Percentiles rank a stretch among this genome's conserved stretches.
These are phyloP conservation scores for Circaetus gallicus DNA, from an alignment of 2,113 vertebrate genomes.

Conservation along the genomic window DNA sequence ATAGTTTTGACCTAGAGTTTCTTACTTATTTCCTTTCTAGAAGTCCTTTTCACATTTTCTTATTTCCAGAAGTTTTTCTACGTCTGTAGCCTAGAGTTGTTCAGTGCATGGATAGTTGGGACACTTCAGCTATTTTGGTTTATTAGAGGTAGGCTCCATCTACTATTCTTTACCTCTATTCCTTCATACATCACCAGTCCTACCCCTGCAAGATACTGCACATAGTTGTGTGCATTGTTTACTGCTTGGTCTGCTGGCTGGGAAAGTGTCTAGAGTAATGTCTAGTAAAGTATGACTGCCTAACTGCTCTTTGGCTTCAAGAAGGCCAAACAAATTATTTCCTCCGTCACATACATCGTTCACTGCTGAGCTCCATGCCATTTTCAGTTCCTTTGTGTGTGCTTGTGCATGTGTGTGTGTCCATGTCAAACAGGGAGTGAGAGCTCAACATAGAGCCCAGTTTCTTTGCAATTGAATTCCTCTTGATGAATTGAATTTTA, in stretches of 20 bases:
- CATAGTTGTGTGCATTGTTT: background rate
- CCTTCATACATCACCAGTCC: background rate
- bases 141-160: background rate
- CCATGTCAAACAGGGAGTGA: background rate
- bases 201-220: background rate
- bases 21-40: background rate
- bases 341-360: background rate
- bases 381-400: background rate
- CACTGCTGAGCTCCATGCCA: background rate
- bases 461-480: background rate
- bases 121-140: background rate
- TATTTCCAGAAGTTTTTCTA: background rate
- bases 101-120: background rate
- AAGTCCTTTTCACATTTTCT: background rate
- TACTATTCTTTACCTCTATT: background rate
- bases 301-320: background rate
- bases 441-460: background rate
- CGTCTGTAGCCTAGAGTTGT: background rate
- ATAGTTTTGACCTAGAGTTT: background rate
- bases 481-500: background rate
- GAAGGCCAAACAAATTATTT: background rate
- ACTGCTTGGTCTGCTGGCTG: background rate
- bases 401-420: background rate
- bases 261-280: background rate
- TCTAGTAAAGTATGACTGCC: background rate